These are phyloP conservation scores for Diadophis punctatus DNA, from an alignment of 2,113 vertebrate genomes.

Conservation along the genomic window DNA sequence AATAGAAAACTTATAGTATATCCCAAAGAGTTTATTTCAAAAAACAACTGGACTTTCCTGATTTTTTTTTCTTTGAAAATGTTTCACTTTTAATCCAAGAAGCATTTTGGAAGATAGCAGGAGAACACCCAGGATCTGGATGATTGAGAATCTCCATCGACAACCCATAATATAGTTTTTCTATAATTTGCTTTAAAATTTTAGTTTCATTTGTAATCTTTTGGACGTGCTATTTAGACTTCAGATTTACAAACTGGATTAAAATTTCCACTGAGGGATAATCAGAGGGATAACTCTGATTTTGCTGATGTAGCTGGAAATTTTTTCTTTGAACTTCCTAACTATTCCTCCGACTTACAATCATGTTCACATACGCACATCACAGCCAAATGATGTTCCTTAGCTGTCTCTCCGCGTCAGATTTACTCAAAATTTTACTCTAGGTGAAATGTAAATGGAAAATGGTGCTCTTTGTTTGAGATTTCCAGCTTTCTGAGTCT, in stretches of 20 bases:
- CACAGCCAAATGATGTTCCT: not conserved
- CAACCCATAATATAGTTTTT: not conserved
- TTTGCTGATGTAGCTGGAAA: not conserved
- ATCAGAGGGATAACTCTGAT: no score
- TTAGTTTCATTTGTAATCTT: not conserved
- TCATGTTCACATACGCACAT: not conserved
- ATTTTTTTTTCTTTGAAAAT: no score
- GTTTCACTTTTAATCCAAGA: no score
- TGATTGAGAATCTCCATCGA: not conserved
- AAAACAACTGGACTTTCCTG: no score
- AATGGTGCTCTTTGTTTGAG: not conserved
- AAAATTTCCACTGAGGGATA: not conserved
- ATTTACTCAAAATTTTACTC: not conserved
- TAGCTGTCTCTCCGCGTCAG: not conserved
- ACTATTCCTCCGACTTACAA: not conserved
- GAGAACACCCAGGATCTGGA: no score
- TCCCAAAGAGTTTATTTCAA: no score
- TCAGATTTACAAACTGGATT: not conserved
- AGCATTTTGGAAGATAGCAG: no score
- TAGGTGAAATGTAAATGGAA: not conserved
- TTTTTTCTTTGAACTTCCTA: not conserved
- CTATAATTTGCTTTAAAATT: not conserved
- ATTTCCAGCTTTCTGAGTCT: not conserved
- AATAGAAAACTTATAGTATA: not conserved
- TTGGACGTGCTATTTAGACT: not conserved